Base-by-base conservation (phyloP, 2,797 vertebrate species). In the Molossus molossus region DNA sequence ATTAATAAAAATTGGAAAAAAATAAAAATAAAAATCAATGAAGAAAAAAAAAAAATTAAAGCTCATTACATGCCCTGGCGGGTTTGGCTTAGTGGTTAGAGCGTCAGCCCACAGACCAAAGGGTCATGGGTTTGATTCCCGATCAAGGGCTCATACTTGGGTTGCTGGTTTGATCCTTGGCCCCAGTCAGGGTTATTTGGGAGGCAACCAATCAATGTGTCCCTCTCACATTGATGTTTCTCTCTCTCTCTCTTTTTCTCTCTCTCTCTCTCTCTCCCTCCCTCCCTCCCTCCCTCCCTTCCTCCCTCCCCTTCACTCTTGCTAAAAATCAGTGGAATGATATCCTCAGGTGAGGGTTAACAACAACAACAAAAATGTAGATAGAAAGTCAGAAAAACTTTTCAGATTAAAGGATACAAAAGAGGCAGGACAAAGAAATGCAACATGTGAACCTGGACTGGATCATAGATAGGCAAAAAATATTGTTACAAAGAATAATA, bases 301-400 rank as follows among this genome's bases (percentile, higher is more conserved):
- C 33, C 50, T 53, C 50, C 3, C 50, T 14, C 50, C 50, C 50
- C 6, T 45, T 6, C 40, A 45, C 40, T 45, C 40, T 45, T 45
- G 40, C 40, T 45, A 45, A 45, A 45, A 45, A 45, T 45, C 40
- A 45, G 6, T 45, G 40, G 4, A 45, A 45, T 45, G 4, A 45
- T 45, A 45, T 45, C 40, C 40, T 45, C 6, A 45, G 40, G 40
- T 45, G 40, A 45, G 40, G 6, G 40, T 45, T 45, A 45, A 45
- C 40, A 45, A 45, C 40, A 45, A 45, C 40, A 45, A 45, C 83
- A 91, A 87, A 93, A 87, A 65, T n/a, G 14, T 87, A 91, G 58
- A 87, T 83, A 75, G 40, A 93, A 90, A 93, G 23, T n/a, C n/a
- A n/a, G 29, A 85, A n/a, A 72, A 86, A 58, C 55, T 81, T 75